Evolutionary conservation across 2,888 invertebrate species (phyloP).

Genomic region (Bruchidius siliquastri): DNA sequence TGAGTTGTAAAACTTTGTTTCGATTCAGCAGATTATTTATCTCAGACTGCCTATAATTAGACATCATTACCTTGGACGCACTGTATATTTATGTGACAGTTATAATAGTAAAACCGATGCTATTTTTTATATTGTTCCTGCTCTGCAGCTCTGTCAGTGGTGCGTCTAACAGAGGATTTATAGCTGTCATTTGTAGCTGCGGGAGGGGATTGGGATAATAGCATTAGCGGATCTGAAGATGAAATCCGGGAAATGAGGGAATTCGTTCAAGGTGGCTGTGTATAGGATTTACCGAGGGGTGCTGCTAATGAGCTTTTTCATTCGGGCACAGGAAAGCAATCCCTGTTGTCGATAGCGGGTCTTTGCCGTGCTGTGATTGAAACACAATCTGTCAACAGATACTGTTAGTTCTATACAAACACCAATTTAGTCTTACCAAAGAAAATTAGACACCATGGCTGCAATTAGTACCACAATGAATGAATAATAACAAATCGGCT

Average conservation of each 20-base stretch:
- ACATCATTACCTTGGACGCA: no score
- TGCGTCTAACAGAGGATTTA: neutral
- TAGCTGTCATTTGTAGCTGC: neutral
- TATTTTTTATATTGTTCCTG: neutral
- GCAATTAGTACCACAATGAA: no score
- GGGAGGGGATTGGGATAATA: neutral
- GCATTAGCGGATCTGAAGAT: neutral
- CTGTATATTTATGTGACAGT: no score
- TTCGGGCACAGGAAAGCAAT: neutral
- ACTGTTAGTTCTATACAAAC: neutral
- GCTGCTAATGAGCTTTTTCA: neutral
- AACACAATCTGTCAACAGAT: neutral
- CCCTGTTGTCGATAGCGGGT: neutral
- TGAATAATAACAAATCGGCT: no score
- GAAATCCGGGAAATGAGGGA: neutral
- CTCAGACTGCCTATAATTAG: no score
- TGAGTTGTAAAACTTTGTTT: no score
- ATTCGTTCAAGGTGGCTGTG: neutral
- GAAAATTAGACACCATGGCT: no score
- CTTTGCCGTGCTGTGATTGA: neutral
- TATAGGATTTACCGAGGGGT: neutral
- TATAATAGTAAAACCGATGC: neutral
- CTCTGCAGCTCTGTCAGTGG: neutral
- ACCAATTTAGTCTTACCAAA: neutral
- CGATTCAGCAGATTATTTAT: no score